phyloP scores from a whole-genome alignment of 92 coral and sea anemone genomes.

The Parazoanthus darwini region DNA sequence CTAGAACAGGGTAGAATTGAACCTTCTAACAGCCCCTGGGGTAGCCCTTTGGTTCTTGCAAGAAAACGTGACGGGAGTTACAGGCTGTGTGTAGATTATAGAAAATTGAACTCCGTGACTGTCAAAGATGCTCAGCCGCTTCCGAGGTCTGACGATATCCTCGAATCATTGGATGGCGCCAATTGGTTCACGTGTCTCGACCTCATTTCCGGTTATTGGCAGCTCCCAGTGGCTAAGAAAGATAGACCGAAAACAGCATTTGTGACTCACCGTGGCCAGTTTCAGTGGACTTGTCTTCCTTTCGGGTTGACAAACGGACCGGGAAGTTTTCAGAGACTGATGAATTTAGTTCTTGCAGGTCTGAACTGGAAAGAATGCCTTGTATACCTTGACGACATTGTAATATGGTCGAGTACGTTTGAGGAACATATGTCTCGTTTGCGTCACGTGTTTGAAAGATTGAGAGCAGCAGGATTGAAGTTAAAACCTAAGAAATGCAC shows the following conservation, averaged over 20 bases:
- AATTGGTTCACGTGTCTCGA: slow-evolving; percentile 35
- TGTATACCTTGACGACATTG: slow-evolving; percentile 53
- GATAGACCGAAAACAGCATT: slow-evolving; percentile 60
- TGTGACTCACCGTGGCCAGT: slow-evolving; percentile 58
- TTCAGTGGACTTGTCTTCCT: slow-evolving; percentile 54
- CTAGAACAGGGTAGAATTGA: slow-evolving; percentile 27
- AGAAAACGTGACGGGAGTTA: slow-evolving; percentile 46
- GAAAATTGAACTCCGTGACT: slow-evolving; percentile 40
- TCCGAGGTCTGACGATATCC: not conserved
- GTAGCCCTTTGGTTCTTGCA: slow-evolving; percentile 50
- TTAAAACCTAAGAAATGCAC: slow-evolving; percentile 51
- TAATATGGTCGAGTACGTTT: slow-evolving; percentile 46
- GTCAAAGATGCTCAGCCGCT: slow-evolving; percentile 39
- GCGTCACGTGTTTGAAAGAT: slow-evolving; percentile 48
- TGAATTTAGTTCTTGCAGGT: slow-evolving; percentile 37
- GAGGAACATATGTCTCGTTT: slow-evolving; percentile 53
- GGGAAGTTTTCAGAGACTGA: slow-evolving; percentile 36
- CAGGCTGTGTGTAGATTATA: slow-evolving; percentile 37
- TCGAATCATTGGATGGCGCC: slow-evolving; percentile 12
- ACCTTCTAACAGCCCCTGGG: slow-evolving; percentile 45
- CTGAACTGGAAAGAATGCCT: slow-evolving; percentile 42
- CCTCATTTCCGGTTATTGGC: slow-evolving; percentile 50
- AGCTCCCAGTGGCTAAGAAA: slow-evolving; percentile 28
- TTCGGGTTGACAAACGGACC: slow-evolving; percentile 54
- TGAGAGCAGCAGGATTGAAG: slow-evolving; percentile 47